A percentile compares a stretch with the other conserved stretches of the same genome.
These are phyloP conservation scores for Paedocypris sp. DNA, from an alignment of 2,113 vertebrate species.

Conservation along the genomic window DNA sequence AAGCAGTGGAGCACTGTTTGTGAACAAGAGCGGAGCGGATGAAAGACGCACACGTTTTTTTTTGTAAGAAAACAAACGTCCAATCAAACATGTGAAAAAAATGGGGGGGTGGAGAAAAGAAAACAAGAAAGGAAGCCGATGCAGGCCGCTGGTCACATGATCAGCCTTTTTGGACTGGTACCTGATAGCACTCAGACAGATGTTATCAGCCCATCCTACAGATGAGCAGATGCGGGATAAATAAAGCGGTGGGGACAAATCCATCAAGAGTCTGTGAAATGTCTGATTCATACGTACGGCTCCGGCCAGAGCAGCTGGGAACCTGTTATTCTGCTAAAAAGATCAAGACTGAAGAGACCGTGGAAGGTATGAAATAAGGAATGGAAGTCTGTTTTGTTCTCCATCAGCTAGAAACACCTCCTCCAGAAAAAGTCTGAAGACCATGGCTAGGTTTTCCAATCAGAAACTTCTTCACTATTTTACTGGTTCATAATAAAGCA, in stretches of 20 bases:
- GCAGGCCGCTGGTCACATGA: slow-evolving; percentile 46
- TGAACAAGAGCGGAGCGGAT: slow-evolving; percentile 43
- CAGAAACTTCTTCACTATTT: no score
- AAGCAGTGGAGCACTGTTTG: slow-evolving; percentile 44
- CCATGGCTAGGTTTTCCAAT: no score
- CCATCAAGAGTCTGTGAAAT: slow-evolving; percentile 29
- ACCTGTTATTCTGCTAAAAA: no score
- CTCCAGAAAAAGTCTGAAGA: no score
- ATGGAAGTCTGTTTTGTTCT: no score
- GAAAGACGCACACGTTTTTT: slow-evolving; percentile 50
- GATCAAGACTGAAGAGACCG: no score
- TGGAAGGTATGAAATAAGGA: no score
- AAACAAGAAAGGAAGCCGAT: slow-evolving; percentile 12
- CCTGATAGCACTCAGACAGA: slow-evolving; percentile 64
- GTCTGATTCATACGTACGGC: no score
- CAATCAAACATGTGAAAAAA: slow-evolving; percentile 26
- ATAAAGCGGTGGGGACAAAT: slow-evolving; percentile 46
- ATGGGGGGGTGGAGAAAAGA: slow-evolving; percentile 7
- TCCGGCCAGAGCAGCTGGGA: no score
- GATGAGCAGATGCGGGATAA: slow-evolving; percentile 38
- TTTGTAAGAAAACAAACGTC: slow-evolving; percentile 39
- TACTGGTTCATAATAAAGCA: no score
- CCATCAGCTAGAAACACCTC: no score
- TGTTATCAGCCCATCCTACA: slow-evolving; percentile 50
- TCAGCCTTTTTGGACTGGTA: slow-evolving; percentile 48